Evolutionary conservation across 2,888 invertebrate genomes (phyloP).

Genomic region (Lithosia quadra): DNA sequence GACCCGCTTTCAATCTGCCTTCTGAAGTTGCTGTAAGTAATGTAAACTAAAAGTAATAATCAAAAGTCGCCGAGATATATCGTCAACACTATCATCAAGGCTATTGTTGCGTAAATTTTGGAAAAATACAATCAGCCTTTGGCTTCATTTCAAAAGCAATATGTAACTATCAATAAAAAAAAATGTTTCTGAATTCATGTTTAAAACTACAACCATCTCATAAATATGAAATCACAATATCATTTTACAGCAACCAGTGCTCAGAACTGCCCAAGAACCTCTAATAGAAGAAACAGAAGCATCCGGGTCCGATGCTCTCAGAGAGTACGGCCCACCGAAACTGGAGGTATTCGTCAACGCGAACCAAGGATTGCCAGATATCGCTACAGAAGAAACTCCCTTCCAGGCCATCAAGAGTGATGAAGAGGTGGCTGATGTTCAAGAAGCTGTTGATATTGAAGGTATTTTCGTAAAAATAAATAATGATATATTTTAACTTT

Average conservation of each 20-base stretch:
- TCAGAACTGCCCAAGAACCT: slow-evolving; percentile 63
- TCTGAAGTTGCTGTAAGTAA: slow-evolving; percentile 68
- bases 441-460: slow-evolving; percentile 41
- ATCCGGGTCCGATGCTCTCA: slow-evolving; percentile 81
- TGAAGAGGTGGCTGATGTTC: slow-evolving; percentile 5
- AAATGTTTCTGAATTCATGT: too few relatives aligned
- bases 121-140: too few relatives aligned
- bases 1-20: slow-evolving; percentile 76
- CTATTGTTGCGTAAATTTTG: too few relatives aligned
- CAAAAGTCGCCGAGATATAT: too few relatives aligned
- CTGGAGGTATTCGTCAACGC: slow-evolving; percentile 60
- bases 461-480: slow-evolving; percentile 33
- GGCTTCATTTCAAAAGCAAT: too few relatives aligned
- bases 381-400: slow-evolving; percentile 68
- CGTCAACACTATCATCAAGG: too few relatives aligned
- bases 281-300: slow-evolving; percentile 56
- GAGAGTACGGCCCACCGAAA: slow-evolving; percentile 84
- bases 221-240: neutral
- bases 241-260: slow-evolving; percentile 70
- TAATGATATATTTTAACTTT: too few relatives aligned
- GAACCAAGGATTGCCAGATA: slow-evolving; percentile 72
- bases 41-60: neutral
- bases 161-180: too few relatives aligned
- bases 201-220: too few relatives aligned
- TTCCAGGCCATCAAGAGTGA: slow-evolving; percentile 6